Evolutionary conservation across 1,140 invertebrate genomes (phyloP).

Genomic region (Caenorhabditis remanei): DNA sequence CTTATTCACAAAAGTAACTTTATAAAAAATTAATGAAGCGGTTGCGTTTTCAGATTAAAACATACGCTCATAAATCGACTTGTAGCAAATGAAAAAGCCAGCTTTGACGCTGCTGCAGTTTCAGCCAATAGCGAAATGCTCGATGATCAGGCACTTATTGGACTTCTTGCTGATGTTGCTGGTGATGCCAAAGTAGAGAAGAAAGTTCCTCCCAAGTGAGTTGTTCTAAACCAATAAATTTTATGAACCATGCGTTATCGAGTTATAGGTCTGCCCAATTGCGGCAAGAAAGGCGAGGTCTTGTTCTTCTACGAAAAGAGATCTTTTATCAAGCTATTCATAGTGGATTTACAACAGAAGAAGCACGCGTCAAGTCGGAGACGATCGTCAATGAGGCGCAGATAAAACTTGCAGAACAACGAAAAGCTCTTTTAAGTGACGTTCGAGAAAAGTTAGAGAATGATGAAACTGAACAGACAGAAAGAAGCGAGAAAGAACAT

Average conservation of each 20-base stretch:
- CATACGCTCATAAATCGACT: conserved; percentile 61
- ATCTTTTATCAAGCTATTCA: conserved; percentile 68
- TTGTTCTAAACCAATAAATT: neutral
- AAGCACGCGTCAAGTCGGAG: conserved; percentile 66
- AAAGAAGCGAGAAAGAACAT: conserved; percentile 62
- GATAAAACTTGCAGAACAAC: conserved; percentile 54
- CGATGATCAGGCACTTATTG: conserved; percentile 53
- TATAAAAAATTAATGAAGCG: neutral
- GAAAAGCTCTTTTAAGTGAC: conserved; percentile 58
- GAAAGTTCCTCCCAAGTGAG: conserved; percentile 49
- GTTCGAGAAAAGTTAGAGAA: conserved; percentile 51
- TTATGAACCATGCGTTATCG: neutral
- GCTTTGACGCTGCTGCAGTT: conserved; percentile 61
- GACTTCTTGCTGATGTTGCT: conserved; percentile 54
- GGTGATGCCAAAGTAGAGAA: conserved; percentile 46
- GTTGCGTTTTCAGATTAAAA: conserved; percentile 46
- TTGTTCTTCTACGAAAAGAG: conserved; percentile 63
- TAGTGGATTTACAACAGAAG: conserved; percentile 61
- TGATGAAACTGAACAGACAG: conserved; percentile 48
- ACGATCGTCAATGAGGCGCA: conserved; percentile 66
- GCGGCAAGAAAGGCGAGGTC: conserved; percentile 47
- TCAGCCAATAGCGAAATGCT: conserved; percentile 65
- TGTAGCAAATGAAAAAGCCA: conserved; percentile 62
- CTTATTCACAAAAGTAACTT: neutral
- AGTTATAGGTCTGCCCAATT: conserved; percentile 6